Evolutionary conservation across 2,888 invertebrate species (phyloP).

Genomic region (Leptura quadrifasciata): DNA sequence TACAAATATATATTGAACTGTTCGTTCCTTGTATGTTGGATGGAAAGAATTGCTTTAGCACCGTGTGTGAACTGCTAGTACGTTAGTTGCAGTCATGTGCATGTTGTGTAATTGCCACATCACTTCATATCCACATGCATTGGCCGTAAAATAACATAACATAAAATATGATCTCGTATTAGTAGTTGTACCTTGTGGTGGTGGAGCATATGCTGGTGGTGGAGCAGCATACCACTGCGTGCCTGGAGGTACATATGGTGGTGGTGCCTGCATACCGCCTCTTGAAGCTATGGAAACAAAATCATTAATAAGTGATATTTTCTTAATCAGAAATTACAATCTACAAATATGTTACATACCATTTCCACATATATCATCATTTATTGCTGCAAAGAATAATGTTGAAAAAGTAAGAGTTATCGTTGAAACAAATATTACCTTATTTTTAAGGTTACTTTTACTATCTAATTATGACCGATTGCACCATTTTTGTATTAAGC

Average conservation of each 20-base stretch:
- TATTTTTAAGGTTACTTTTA: too few relatives aligned
- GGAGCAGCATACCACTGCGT: constrained; percentile 91
- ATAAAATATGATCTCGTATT: neutral
- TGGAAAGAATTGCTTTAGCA: too few relatives aligned
- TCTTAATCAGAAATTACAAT: neutral
- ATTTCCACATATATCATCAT: constrained; percentile 53
- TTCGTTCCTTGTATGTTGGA: too few relatives aligned
- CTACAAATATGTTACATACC: constrained; percentile 48
- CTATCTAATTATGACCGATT: too few relatives aligned
- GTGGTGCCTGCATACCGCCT: constrained; percentile 80
- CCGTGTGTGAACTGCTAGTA: too few relatives aligned
- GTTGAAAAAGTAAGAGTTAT: neutral
- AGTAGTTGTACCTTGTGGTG: constrained; percentile 76
- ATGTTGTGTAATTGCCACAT: too few relatives aligned
- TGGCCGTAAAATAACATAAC: too few relatives aligned
- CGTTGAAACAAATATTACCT: neutral
- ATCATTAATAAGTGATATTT: constrained; percentile 24
- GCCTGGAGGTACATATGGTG: constrained; percentile 87
- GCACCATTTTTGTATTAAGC: too few relatives aligned
- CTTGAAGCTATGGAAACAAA: constrained; percentile 76
- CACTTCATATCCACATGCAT: too few relatives aligned
- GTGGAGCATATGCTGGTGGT: constrained; percentile 92
- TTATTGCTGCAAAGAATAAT: constrained; percentile 50
- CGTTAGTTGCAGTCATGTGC: too few relatives aligned
- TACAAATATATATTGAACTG: too few relatives aligned